Percentiles rank a stretch among this genome's conserved stretches.
phyloP scores from a whole-genome alignment of 2,797 vertebrate genomes.

The Sebastes cheni region DNA sequence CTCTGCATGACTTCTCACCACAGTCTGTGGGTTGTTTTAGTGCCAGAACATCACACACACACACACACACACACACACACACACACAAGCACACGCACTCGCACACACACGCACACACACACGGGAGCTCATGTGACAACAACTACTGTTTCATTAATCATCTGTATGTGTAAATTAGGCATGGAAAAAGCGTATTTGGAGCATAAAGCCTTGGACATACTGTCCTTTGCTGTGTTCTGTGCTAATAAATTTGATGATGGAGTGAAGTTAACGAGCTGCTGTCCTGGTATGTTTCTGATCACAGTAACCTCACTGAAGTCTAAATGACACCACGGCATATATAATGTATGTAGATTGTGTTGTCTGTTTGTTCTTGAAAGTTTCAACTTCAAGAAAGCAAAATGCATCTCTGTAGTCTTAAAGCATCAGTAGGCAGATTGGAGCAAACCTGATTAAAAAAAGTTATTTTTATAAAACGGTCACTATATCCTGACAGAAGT shows the following conservation, averaged over 20 bases:
- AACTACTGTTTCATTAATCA: constrained; percentile 75
- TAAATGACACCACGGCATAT: constrained; percentile 8
- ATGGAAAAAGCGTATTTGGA: constrained; percentile 69
- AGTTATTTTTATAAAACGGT: too few species aligned
- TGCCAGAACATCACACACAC: constrained; percentile 43
- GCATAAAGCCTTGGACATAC: constrained; percentile 63
- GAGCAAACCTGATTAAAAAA: too few species aligned
- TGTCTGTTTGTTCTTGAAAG: background rate
- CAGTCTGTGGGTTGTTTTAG: constrained; percentile 52
- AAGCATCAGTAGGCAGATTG: too few species aligned
- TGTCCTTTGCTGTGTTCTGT: constrained; percentile 50
- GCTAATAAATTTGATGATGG: constrained; percentile 54
- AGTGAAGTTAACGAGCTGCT: constrained; percentile 53
- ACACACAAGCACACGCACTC: constrained; percentile 14
- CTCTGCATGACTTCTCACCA: constrained; percentile 66
- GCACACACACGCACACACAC: constrained; percentile 7
- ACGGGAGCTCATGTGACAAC: constrained; percentile 44
- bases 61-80: constrained; percentile 8
- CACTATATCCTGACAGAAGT: too few species aligned
- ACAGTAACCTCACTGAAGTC: constrained; percentile 6
- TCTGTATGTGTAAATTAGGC: constrained; percentile 76
- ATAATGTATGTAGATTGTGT: background rate
- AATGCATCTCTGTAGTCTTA: background rate
- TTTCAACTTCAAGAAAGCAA: background rate
- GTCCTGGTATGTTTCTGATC: constrained; percentile 40